phyloP scores from a whole-genome alignment of 2,888 invertebrate genomes.

The Cosmopolites sordidus region DNA sequence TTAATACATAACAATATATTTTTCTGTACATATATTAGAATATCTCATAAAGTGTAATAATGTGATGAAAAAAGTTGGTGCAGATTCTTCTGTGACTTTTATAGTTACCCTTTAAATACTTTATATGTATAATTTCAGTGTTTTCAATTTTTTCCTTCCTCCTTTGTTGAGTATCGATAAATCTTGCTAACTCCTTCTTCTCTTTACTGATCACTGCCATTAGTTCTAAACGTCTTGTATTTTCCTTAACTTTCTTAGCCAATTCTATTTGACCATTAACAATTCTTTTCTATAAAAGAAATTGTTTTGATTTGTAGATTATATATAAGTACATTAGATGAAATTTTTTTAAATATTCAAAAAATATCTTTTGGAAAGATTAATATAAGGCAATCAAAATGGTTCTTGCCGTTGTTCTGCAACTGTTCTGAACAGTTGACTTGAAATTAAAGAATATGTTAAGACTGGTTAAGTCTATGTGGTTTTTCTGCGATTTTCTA shows the following conservation, averaged over 20 bases:
- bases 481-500: no score
- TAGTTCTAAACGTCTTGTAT: conserved; percentile 55
- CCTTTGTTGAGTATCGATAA: conserved; percentile 45
- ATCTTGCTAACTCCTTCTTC: conserved; percentile 48
- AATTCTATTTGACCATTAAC: conserved; percentile 45
- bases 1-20: no score
- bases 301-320: not conserved
- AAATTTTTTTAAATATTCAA: not conserved
- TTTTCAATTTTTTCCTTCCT: conserved; percentile 37
- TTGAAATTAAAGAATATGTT: no score
- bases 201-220: conserved; percentile 55
- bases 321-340: no score
- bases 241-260: conserved; percentile 49
- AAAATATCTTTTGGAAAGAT: not conserved
- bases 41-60: not conserved
- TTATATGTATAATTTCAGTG: conserved; percentile 39
- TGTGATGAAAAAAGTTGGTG: no score
- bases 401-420: no score
- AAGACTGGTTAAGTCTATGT: no score
- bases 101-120: conserved; percentile 35
- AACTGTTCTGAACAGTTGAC: no score
- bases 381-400: no score
- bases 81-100: no score
- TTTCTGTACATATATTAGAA: no score
- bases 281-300: conserved; percentile 41